Conservation (phyloP, 2,888 invertebrate species). For the Octonoba sinensis region DNA sequence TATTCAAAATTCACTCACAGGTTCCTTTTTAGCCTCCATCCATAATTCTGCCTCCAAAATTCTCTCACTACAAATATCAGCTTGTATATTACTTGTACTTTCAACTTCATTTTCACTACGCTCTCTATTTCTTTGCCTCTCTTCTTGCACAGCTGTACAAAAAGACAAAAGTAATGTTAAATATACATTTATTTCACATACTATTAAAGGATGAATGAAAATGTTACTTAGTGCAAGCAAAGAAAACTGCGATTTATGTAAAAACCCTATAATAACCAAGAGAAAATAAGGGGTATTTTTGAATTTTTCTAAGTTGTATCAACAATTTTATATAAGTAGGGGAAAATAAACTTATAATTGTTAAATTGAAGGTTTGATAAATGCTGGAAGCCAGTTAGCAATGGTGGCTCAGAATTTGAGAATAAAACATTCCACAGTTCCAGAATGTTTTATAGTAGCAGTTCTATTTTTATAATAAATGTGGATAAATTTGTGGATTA, state of each 20-base stretch:
- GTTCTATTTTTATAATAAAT: too few relatives aligned
- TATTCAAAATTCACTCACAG: constrained; percentile 70
- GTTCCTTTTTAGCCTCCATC: constrained; percentile 77
- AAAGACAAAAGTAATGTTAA: not conserved
- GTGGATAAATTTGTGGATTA: too few relatives aligned
- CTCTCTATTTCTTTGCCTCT: constrained; percentile 87
- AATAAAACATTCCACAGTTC: too few relatives aligned
- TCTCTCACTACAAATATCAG: constrained; percentile 93
- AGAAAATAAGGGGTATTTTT: too few relatives aligned
- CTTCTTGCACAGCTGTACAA: constrained; percentile 79
- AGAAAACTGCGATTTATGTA: not conserved
- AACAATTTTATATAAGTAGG: too few relatives aligned
- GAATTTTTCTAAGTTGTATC: too few relatives aligned
- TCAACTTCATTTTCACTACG: constrained; percentile 81
- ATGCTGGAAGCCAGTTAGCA: too few relatives aligned
- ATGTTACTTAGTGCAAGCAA: not conserved
- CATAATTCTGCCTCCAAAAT: constrained; percentile 91
- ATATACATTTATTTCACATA: not conserved
- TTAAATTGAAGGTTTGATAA: too few relatives aligned
- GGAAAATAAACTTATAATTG: too few relatives aligned
- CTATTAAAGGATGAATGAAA: not conserved
- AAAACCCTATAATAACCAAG: not conserved
- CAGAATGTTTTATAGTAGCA: too few relatives aligned
- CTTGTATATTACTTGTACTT: constrained; percentile 79
- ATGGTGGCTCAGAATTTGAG: too few relatives aligned